A percentile compares a stretch with the other conserved stretches of the same genome.
These are phyloP conservation scores for Conger conger DNA, from an alignment of 2,113 vertebrate species.

Conservation along the genomic window DNA sequence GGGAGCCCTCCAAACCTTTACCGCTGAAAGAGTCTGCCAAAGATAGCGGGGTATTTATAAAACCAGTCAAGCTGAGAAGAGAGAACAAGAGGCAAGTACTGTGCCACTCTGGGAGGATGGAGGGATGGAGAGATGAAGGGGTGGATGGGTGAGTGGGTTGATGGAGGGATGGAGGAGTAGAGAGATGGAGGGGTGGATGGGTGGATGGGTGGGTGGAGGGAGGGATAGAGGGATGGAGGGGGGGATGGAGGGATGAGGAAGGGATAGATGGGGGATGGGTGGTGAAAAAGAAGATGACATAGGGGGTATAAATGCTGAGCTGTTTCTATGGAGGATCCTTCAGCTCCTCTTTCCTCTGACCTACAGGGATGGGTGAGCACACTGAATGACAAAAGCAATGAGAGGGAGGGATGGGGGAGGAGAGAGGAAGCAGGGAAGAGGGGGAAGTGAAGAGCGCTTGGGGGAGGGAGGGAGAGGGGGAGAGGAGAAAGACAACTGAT, in stretches of 20 bases:
- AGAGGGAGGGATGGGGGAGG: neutral
- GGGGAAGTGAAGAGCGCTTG: neutral
- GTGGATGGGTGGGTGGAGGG: neutral
- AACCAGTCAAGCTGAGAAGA: neutral
- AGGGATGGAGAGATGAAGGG: neutral
- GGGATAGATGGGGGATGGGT: neutral
- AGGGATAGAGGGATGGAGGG: neutral
- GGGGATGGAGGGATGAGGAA: too few species aligned
- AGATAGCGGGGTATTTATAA: neutral
- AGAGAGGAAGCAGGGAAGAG: constrained; percentile 9
- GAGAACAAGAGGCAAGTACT: neutral
- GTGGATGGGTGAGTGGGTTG: too few species aligned
- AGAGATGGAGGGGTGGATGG: too few species aligned
- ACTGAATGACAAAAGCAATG: neutral
- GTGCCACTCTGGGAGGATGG: neutral
- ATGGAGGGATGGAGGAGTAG: too few species aligned
- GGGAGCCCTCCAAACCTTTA: neutral
- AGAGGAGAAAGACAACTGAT: neutral
- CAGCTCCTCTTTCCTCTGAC: neutral
- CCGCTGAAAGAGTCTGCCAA: neutral
- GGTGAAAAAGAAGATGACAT: neutral
- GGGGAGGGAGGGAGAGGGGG: constrained; percentile 10
- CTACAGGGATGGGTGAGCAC: neutral
- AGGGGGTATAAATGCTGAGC: neutral
- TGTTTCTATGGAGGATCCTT: neutral